These are phyloP conservation scores for Ailuropoda melanoleuca DNA, from an alignment of 2,113 vertebrate genomes.

Conservation along the genomic window DNA sequence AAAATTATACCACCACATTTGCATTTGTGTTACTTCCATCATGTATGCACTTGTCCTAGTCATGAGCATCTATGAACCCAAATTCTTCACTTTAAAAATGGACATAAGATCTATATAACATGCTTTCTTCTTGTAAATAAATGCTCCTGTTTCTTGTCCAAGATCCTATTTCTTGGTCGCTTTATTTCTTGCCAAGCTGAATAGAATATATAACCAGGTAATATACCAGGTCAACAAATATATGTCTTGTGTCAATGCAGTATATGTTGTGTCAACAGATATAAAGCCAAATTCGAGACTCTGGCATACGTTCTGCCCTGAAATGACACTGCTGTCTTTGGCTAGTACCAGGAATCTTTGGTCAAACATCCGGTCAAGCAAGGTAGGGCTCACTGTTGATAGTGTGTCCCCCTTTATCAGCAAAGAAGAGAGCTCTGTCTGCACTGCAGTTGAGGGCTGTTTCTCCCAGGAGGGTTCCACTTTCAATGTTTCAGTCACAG, in stretches of 20 bases:
- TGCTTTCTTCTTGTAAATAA: not conserved
- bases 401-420: not conserved
- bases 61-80: not conserved
- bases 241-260: not conserved
- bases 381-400: not conserved
- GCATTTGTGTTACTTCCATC: not conserved
- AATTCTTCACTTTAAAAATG: not conserved
- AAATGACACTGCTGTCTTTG: not conserved
- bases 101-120: not conserved
- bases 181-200: constrained; percentile 12
- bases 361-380: not conserved
- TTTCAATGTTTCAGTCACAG: not conserved
- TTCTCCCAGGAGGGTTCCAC: not conserved
- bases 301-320: not conserved
- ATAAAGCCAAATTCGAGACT: not conserved
- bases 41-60: not conserved
- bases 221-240: not conserved
- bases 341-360: not conserved
- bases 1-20: not conserved
- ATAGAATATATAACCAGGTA: not conserved
- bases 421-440: not conserved
- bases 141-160: not conserved
- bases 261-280: not conserved
- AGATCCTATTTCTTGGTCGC: not conserved
- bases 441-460: not conserved